Base-by-base conservation (phyloP, 2,888 invertebrate genomes). In the Drosophila diplacantha region DNA sequence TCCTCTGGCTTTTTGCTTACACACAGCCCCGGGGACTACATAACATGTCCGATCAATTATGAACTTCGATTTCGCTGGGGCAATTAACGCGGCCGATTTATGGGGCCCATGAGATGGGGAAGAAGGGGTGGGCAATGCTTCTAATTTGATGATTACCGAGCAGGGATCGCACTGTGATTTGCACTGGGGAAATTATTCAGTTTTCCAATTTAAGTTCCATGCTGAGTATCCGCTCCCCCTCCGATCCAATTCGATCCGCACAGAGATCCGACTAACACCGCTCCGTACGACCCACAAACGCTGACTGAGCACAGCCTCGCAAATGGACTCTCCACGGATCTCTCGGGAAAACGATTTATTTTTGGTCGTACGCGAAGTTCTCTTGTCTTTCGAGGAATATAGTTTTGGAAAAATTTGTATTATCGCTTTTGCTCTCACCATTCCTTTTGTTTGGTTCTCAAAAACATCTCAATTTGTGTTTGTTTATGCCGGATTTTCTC, bases 1-100 rank as follows among this genome's bases (percentile, higher is more conserved):
- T 22, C 18, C 31, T 32, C 26, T 43, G 11, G 24, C 18, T 26
- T 14, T 37, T 49, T 26, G 34, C 54, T 51, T 63, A 61, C 56
- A 61, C 26, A 59, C 43, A 63, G n/a, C 24, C 41, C n/a, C n/a
- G 26, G 32, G 12, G 43, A 59, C 72, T 63, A 62, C 62, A 69
- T 66, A 80, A 73, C 69, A 49, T 47, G 38, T 37, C 65, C 46
- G 35, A 75, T 63, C 66, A 75, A 81, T 77, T 75, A 73, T 59
- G 56, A 54, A 68, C 49, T 68, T 61, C 56, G 69, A 69, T 79
- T 60, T 49, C 37, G 35, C 9, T 34, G 32, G 26, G 55, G 44
- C 32, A 55, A 64, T 63, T 64, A 63, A 16, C 32, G 34, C n/a
- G 20, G 44, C 24, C 14, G 24, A 61, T 50, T 58, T 58, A 60